Evolutionary conservation across 2,888 invertebrate species (phyloP), one percentile per base, ranked within the genome.

Genomic region (Cosmorhoe ocellata): DNA sequence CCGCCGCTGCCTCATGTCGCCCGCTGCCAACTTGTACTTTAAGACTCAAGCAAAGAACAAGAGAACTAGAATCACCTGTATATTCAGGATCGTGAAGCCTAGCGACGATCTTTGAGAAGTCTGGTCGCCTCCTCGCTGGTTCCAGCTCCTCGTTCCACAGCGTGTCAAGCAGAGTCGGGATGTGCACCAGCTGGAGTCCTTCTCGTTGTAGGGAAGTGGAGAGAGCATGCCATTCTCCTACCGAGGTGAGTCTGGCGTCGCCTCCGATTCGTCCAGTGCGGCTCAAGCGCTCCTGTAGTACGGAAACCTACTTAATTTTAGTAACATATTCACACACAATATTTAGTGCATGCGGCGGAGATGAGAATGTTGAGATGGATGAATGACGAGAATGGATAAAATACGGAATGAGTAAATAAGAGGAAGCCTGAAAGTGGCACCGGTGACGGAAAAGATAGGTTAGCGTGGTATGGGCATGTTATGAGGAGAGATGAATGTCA

Each of bases 151-250:
- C 84, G 39, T 89, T 91, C 97, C 97, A 98, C 53, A 97, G 92
- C 57, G 92, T 75, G 73, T 98, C 97, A 7, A 98, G 86, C 27
- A 97, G 84, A 66, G 96, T 96, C 0, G 83, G 90, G n/a, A 92
- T 85, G 45, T 92, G 91, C n/a, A 93, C 79, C 47, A 93, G 78
- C 56, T 84, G 84, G 38, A 93, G 76, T 0, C 84, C 89, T 49
- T 80, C 88, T 14, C 84, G 82, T 59, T 87, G 84, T 27, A 96
- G 77, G 39, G 92, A 90, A 0, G 81, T 63, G 44, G 92, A 86
- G 74, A 95, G 91, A n/a, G 74, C 69, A 27, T 92, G 87, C 96
- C 96, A 96, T 43, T 91, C 90, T 10, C 84, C 82, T 28, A 94
- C 92, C 0, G 96, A 93, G 6, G 95, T 92, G 14, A 95, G 83